Evolutionary conservation across 2,113 vertebrate genomes (phyloP).

Genomic region (Aramus guarauna): DNA sequence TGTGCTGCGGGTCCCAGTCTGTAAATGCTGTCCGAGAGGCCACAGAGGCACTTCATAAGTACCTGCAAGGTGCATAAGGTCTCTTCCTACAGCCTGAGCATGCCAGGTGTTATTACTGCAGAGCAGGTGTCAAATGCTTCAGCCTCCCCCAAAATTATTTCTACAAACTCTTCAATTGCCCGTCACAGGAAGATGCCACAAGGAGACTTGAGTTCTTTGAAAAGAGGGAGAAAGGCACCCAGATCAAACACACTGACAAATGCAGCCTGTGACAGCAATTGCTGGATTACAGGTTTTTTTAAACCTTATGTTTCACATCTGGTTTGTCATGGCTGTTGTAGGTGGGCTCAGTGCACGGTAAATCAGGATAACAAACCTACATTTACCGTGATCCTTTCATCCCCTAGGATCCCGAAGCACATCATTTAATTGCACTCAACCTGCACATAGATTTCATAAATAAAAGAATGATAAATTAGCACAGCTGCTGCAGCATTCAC

Average conservation of each 20-base stretch:
- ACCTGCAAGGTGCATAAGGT: not conserved
- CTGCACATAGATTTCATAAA: slow-evolving; percentile 28
- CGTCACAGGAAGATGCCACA: not conserved
- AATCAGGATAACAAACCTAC: slow-evolving; percentile 37
- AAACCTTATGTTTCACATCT: not conserved
- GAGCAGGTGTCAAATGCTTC: not conserved
- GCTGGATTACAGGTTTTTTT: not conserved
- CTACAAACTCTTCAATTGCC: not conserved
- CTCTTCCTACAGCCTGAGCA: not conserved
- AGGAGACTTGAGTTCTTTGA: not conserved
- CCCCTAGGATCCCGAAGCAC: slow-evolving; percentile 27
- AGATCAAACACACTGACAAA: not conserved
- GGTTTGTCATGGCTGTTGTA: not conserved
- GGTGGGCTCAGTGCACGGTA: not conserved
- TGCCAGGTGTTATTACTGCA: not conserved
- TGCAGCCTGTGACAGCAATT: not conserved
- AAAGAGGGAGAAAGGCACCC: not conserved
- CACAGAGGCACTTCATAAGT: no score
- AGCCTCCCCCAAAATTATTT: not conserved
- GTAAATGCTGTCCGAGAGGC: not conserved
- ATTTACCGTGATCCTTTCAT: slow-evolving; percentile 19
- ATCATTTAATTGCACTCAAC: slow-evolving; percentile 39
- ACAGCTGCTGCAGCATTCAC: slow-evolving; percentile 37
- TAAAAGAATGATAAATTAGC: slow-evolving; percentile 46
- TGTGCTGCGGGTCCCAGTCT: not conserved